A percentile compares a stretch with the other conserved stretches of the same genome.
Evolutionary conservation across 2,888 invertebrate species (phyloP).

Genomic region (Neoascia interrupta): DNA sequence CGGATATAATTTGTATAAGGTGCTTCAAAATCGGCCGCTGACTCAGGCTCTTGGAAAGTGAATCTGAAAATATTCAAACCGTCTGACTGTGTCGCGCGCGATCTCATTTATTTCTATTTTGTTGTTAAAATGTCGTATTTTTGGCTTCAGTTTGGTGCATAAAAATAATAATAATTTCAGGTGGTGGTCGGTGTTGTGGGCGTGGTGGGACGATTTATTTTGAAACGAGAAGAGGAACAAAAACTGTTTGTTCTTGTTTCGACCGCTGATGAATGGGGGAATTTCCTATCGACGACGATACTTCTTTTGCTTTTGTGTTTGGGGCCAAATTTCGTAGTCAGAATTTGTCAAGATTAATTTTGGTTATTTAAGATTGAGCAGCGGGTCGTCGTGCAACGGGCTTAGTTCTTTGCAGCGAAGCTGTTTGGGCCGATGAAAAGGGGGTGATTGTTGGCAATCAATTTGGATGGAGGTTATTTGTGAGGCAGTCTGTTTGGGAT

Average conservation of each 20-base stretch:
- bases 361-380: neutral
- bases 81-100: slow-evolving; percentile 51
- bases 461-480: neutral
- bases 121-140: too few species aligned
- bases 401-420: neutral
- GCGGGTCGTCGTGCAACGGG: neutral
- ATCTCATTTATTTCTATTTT: slow-evolving; percentile 32
- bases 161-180: slow-evolving; percentile 56
- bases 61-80: slow-evolving; percentile 61
- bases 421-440: slow-evolving; percentile 11
- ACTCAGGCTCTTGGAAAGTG: slow-evolving; percentile 50
- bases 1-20: slow-evolving; percentile 37
- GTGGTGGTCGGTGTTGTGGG: slow-evolving; percentile 45
- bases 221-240: neutral
- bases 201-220: slow-evolving; percentile 38
- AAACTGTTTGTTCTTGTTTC: slow-evolving; percentile 20
- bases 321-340: neutral
- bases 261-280: slow-evolving; percentile 48
- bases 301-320: slow-evolving; percentile 4
- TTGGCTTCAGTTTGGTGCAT: slow-evolving; percentile 22
- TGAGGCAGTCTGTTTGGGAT: neutral
- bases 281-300: slow-evolving; percentile 13
- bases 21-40: slow-evolving; percentile 37
- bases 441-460: slow-evolving; percentile 16
- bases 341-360: slow-evolving; percentile 9